Percentiles rank a stretch among this genome's conserved stretches.
Evolutionary conservation across 2,113 vertebrate genomes (phyloP).

Genomic region (Caretta caretta): DNA sequence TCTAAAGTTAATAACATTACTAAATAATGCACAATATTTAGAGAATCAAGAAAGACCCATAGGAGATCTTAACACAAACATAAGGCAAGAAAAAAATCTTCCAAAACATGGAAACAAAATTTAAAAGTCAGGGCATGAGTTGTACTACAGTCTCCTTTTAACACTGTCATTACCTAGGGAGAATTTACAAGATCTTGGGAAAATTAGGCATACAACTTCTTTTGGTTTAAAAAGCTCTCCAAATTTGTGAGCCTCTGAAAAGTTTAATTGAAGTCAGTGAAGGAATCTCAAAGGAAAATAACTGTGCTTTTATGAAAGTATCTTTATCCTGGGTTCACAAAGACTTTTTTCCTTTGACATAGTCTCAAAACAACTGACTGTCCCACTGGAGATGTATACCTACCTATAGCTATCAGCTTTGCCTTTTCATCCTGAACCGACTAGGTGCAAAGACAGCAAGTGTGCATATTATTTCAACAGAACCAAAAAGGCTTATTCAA

Average conservation of each 20-base stretch:
- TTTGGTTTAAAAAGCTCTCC: background rate
- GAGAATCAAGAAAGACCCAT: background rate
- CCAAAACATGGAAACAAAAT: background rate
- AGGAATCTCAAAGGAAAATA: background rate
- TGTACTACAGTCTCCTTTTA: background rate
- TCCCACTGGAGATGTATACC: background rate
- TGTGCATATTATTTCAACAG: background rate
- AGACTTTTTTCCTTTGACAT: background rate
- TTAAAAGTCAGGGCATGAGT: background rate
- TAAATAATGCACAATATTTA: background rate
- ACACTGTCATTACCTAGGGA: background rate
- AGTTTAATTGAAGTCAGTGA: background rate
- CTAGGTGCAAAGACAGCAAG: background rate
- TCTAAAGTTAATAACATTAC: background rate
- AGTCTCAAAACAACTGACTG: background rate
- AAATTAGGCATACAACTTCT: background rate
- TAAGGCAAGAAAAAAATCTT: background rate
- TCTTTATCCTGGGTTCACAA: background rate
- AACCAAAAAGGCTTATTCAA: background rate
- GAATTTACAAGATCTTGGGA: background rate
- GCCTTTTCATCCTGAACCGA: background rate
- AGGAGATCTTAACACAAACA: background rate
- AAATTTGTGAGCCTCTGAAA: background rate
- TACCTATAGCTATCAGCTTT: background rate
- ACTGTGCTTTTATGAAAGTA: background rate